Evolutionary conservation across 30 jellyfish, hydroid and myxozoan species (phyloP).

Genomic region (Morbakka virulenta): DNA sequence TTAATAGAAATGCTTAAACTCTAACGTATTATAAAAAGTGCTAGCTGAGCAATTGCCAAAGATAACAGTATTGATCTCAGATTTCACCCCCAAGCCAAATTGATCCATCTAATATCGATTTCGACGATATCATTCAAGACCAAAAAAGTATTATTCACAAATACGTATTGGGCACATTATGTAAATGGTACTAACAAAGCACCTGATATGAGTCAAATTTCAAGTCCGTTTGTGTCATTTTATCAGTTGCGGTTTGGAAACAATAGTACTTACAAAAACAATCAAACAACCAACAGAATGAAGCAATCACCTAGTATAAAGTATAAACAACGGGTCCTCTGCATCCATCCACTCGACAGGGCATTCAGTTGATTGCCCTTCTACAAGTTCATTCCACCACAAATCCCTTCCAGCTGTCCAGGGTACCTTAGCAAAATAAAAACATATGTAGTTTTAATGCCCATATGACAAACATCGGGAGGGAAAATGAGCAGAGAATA

Average conservation of each 20-base stretch:
- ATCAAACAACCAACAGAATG: too few relatives aligned
- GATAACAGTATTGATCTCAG: too few relatives aligned
- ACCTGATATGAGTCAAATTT: not conserved
- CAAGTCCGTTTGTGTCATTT: not conserved
- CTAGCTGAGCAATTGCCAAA: too few relatives aligned
- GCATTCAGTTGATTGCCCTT: conserved; percentile 61
- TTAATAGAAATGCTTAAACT: too few relatives aligned
- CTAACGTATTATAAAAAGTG: too few relatives aligned
- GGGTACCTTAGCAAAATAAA: conserved; percentile 31
- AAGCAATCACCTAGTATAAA: conserved; percentile 82
- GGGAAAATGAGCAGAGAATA: not conserved
- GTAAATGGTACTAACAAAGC: too few relatives aligned
- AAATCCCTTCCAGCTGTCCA: conserved; percentile 64
- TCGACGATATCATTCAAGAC: too few relatives aligned
- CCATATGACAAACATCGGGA: not conserved
- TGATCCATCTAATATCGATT: too few relatives aligned
- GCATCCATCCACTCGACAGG: conserved; percentile 99
- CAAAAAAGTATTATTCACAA: too few relatives aligned
- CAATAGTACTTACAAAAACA: too few relatives aligned
- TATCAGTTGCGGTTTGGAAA: not conserved
- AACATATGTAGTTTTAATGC: not conserved
- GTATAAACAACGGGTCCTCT: conserved; percentile 88
- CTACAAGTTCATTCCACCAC: conserved; percentile 93
- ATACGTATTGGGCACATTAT: too few relatives aligned
- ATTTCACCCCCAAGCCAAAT: too few relatives aligned